Evolutionary conservation across 92 coral and sea anemone genomes (phyloP).

Genomic region (Zoanthus solanderi): DNA sequence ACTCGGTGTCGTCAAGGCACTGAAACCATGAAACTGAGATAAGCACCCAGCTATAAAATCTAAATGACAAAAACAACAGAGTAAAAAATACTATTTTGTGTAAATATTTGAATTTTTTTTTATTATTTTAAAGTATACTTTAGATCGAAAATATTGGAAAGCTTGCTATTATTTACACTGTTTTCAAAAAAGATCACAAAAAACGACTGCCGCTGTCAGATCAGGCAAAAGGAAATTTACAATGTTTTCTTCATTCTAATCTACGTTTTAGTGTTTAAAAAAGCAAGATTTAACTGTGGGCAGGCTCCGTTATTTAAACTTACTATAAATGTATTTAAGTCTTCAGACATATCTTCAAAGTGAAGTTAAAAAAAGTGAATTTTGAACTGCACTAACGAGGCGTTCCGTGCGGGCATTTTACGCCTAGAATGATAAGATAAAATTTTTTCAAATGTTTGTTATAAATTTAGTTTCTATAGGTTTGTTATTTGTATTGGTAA

Average conservation of each 20-base stretch:
- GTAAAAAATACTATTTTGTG: background rate
- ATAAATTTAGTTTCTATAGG: too few relatives aligned
- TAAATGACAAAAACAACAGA: background rate
- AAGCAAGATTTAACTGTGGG: background rate
- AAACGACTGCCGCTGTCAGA: background rate
- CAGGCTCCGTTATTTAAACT: conserved; percentile 29
- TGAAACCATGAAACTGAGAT: conserved; percentile 16
- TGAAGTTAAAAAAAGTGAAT: background rate
- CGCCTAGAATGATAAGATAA: background rate
- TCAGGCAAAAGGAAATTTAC: background rate
- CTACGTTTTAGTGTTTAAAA: background rate
- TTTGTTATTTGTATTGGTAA: too few relatives aligned
- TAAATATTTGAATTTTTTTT: background rate
- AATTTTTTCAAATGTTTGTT: background rate
- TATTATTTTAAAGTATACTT: background rate
- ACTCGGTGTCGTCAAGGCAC: conserved; percentile 31
- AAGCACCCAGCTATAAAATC: background rate
- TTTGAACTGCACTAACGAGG: background rate
- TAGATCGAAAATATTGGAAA: background rate
- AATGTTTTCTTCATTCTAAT: background rate
- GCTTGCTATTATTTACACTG: background rate
- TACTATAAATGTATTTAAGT: too few relatives aligned
- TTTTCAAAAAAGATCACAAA: background rate
- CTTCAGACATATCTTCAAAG: background rate
- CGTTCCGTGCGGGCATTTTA: background rate